phyloP scores from a whole-genome alignment of 2,888 invertebrate genomes.

The Aromia moschata region DNA sequence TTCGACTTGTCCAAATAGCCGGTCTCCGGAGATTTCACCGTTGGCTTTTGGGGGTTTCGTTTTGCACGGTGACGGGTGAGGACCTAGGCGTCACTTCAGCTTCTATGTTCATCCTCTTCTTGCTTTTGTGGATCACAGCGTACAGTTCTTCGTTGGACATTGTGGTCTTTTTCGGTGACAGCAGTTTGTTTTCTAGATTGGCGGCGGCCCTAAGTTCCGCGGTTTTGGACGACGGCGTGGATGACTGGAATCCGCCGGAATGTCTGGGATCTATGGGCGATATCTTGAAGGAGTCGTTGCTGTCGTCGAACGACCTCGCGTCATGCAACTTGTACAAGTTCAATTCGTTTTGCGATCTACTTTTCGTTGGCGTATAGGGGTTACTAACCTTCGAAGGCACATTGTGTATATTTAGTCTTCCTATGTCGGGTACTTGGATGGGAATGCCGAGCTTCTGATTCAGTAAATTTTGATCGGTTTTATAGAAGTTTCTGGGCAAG shows the following conservation, averaged over 20 bases:
- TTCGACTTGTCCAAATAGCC: conserved; percentile 68
- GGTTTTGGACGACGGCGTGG: conserved; percentile 69
- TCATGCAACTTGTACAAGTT: conserved; percentile 10
- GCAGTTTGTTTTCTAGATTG: conserved; percentile 65
- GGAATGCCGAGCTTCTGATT: conserved; percentile 56
- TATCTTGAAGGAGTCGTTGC: conserved; percentile 66
- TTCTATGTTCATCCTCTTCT: conserved; percentile 76
- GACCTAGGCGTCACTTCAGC: conserved; percentile 65
- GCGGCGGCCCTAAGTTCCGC: conserved; percentile 62
- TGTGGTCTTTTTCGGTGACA: conserved; percentile 75
- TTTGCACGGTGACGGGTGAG: conserved; percentile 52
- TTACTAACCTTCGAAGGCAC: conserved; percentile 38
- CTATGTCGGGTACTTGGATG: conserved; percentile 51
- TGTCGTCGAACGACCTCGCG: conserved; percentile 26
- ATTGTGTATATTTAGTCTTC: conserved; percentile 51
- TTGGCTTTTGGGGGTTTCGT: conserved; percentile 52
- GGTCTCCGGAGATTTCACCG: conserved; percentile 68
- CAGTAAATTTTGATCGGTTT: conserved; percentile 42
- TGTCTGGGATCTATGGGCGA: conserved; percentile 76
- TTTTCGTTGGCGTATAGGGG: conserved; percentile 55
- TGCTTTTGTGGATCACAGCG: conserved; percentile 80
- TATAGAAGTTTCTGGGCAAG: conserved; percentile 33
- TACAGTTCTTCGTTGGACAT: conserved; percentile 84
- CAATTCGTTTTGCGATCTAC: conserved; percentile 33
- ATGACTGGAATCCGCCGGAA: conserved; percentile 71